These are phyloP conservation scores for Danio aesculapii DNA, from an alignment of 2,797 vertebrate species.

Conservation along the genomic window DNA sequence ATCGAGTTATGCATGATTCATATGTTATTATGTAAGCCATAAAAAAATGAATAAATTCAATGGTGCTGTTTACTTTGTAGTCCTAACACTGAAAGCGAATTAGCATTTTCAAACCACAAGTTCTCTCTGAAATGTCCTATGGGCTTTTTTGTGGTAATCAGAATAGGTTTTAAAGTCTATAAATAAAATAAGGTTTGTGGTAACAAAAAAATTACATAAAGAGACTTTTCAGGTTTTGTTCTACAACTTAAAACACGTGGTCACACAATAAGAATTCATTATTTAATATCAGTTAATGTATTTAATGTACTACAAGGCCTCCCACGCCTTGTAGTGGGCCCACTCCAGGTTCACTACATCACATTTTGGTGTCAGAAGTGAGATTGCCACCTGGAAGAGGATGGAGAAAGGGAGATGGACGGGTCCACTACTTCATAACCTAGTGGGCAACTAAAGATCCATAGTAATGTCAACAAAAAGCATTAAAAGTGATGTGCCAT, in stretches of 20 bases:
- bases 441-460: no score
- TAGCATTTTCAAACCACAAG: background rate
- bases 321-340: no score
- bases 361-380: no score
- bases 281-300: no score
- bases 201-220: background rate
- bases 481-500: no score
- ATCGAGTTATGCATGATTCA: background rate
- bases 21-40: slow-evolving; percentile 9
- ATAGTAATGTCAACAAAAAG: no score
- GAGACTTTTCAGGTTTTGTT: background rate
- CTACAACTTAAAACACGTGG: background rate
- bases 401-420: no score
- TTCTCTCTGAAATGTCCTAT: background rate
- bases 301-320: no score
- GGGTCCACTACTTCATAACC: no score
- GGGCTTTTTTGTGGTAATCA: background rate
- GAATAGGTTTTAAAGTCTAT: background rate
- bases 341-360: no score
- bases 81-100: background rate
- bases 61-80: background rate
- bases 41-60: background rate
- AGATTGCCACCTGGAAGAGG: no score
- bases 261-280: no score
- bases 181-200: background rate